Percentiles rank a stretch among this genome's conserved stretches.
Conservation (phyloP, 2,113 vertebrate species). For the Psittacula cyanocephala region DNA sequence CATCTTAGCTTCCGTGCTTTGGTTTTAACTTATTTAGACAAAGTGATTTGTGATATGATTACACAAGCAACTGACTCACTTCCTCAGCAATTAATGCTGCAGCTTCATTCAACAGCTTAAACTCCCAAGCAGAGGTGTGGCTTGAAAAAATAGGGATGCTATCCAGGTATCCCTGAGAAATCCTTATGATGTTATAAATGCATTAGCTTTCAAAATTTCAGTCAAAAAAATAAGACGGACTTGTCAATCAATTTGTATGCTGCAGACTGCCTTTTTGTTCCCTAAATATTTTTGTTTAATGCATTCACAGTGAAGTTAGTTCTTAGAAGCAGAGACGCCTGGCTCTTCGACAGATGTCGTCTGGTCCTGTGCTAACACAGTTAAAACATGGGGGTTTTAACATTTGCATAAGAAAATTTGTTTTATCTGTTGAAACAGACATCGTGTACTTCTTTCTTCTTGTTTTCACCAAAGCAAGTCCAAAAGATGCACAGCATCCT, state of each 20-base stretch:
- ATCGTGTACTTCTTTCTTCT: background rate
- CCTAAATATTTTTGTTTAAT: background rate
- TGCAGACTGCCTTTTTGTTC: background rate
- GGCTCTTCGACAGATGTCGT: background rate
- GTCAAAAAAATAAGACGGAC: background rate
- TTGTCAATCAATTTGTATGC: background rate
- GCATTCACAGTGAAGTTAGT: background rate
- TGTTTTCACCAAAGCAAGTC: background rate
- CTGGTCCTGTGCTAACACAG: background rate
- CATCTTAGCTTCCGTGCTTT: background rate
- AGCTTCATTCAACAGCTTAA: conserved; percentile 20
- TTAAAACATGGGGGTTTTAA: background rate
- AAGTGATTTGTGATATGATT: background rate
- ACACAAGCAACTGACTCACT: conserved; percentile 40
- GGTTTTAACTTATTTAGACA: background rate
- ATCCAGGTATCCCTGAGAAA: background rate
- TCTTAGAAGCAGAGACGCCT: background rate
- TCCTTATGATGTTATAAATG: background rate
- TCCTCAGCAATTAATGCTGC: background rate
- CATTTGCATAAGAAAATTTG: background rate
- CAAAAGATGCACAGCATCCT: background rate
- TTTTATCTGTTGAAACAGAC: background rate
- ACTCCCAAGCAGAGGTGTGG: background rate
- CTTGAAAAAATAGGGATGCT: background rate
- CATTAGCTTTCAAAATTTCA: background rate